Evolutionary conservation across 2,797 vertebrate genomes (phyloP), one percentile per base, ranked within the genome.

Genomic region (Catharus ustulatus): DNA sequence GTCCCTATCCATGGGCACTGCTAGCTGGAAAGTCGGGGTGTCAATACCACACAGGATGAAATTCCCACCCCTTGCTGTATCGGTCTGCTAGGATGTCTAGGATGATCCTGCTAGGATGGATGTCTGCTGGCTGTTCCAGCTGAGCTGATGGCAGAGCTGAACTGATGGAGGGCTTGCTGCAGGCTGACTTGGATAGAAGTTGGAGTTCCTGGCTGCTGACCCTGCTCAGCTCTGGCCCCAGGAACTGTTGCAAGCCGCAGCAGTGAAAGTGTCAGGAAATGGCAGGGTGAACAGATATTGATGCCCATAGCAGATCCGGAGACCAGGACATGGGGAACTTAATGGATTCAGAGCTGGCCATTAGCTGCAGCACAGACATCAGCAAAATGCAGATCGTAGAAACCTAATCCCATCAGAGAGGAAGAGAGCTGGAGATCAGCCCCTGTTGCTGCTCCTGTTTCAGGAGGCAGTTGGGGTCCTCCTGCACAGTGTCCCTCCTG

Each of bases 331-430:
- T 6, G 0, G 63, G 57, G 88, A 95, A 79, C 71, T 26, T 94
- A 82, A 76, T 87, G 91, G 67, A 59, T 92, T 86, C 59, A 18
- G 94, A 81, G 73, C 79, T 93, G 63, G 71, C 83, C 77, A 90
- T 96, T 90, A 95, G 84, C 91, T 95, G 86, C 86, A 91, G 77
- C 71, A 34, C 71, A 73, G 45, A 32, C 18, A 1, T 95, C 88
- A 95, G 95, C 94, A 94, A 78, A 95, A 87, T 79, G 77, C 90
- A 93, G 77, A 26, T 71, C 75, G 42, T 84, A 40, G 92, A 94
- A 95, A 96, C 48, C 59, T 84, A 87, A 94, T 63, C 45, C 77
- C 3, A 3, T 38, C 30, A 71, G 74, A 81, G 54, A 67, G 63
- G 87, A 80, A 78, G 42, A 36, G 62, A 92, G 64, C 49, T 92